Evolutionary conservation across 2,888 invertebrate genomes (phyloP).

Genomic region (Perizoma affinitatum): DNA sequence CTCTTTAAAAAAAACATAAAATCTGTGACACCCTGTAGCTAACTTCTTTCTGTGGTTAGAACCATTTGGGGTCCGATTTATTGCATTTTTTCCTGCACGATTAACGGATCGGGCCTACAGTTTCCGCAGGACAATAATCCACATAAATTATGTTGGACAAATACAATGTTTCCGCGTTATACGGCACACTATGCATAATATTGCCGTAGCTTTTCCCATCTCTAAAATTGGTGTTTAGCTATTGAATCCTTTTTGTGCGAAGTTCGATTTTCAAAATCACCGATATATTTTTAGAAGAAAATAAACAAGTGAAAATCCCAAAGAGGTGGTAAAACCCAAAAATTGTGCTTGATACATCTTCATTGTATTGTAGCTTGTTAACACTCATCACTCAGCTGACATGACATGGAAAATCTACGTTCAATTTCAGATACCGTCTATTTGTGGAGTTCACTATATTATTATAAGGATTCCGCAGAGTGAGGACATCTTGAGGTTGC

Average conservation of each 20-base stretch:
- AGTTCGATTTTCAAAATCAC: too few species aligned
- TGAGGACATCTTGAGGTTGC: constrained; percentile 59
- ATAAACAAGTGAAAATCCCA: not conserved
- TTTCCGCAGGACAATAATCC: constrained; percentile 73
- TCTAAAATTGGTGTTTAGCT: not conserved
- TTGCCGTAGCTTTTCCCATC: constrained; percentile 26
- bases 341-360: not conserved
- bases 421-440: constrained; percentile 22
- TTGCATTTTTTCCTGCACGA: constrained; percentile 74
- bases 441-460: constrained; percentile 36
- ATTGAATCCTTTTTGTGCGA: too few species aligned
- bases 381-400: constrained; percentile 6
- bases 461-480: constrained; percentile 46
- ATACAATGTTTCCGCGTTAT: constrained; percentile 62
- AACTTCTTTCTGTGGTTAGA: constrained; percentile 18
- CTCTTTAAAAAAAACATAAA: too few species aligned
- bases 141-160: constrained; percentile 78
- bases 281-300: not conserved
- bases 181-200: constrained; percentile 45
- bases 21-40: constrained; percentile 9
- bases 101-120: constrained; percentile 76
- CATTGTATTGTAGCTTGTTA: constrained; percentile 5
- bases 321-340: too few species aligned
- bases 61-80: constrained; percentile 48
- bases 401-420: constrained; percentile 25